Conservation (phyloP, 2,113 vertebrate species). For the Gadus macrocephalus region DNA sequence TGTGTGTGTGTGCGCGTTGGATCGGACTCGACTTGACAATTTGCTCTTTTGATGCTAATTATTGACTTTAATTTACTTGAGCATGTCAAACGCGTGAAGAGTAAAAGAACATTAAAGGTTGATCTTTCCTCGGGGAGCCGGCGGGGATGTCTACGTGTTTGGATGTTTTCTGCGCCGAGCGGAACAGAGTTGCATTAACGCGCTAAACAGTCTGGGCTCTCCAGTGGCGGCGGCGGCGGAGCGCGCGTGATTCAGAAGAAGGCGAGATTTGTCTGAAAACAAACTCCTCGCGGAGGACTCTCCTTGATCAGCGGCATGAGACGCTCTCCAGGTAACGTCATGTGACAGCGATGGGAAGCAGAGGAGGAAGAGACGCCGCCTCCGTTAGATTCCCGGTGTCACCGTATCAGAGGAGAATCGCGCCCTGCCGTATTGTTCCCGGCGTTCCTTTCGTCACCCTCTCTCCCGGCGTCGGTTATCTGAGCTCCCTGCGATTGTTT, state of each 20-base stretch:
- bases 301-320: too few relatives aligned
- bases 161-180: conserved; percentile 33
- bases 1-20: neutral
- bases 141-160: conserved; percentile 24
- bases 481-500: too few relatives aligned
- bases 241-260: conserved; percentile 41
- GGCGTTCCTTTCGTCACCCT: too few relatives aligned
- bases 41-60: conserved; percentile 41
- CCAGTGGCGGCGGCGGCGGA: neutral
- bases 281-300: conserved; percentile 1
- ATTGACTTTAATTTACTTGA: conserved; percentile 47
- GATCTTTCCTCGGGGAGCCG: conserved; percentile 33
- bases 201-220: neutral
- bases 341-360: too few relatives aligned
- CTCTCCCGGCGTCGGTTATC: too few relatives aligned
- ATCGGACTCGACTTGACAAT: conserved; percentile 34
- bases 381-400: too few relatives aligned
- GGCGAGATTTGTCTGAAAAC: conserved; percentile 42
- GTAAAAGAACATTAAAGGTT: conserved; percentile 41
- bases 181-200: conserved; percentile 41
- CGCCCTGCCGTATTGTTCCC: too few relatives aligned
- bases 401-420: too few relatives aligned
- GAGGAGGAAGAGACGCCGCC: too few relatives aligned
- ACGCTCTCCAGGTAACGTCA: too few relatives aligned
- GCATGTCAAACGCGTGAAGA: conserved; percentile 39